Percentiles rank a stretch among this genome's conserved stretches.
These are phyloP conservation scores for Siphlonurus alternatus DNA, from an alignment of 2,888 invertebrate species.

Conservation along the genomic window DNA sequence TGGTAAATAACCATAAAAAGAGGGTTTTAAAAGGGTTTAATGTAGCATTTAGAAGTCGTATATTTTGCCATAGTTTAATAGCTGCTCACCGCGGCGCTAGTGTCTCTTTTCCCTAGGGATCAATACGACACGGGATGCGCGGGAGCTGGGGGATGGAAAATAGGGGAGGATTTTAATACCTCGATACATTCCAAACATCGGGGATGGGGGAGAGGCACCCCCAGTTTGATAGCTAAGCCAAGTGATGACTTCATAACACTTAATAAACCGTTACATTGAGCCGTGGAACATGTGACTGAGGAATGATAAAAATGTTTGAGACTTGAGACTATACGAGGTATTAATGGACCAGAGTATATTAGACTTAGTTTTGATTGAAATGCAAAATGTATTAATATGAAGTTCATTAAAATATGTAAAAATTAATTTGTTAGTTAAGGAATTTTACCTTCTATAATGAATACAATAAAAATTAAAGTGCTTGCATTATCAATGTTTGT, in stretches of 20 bases:
- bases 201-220: not conserved
- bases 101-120: not conserved
- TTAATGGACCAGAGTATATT: no score
- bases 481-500: no score
- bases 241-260: slow-evolving; percentile 3
- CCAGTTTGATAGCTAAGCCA: not conserved
- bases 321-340: no score
- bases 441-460: not conserved
- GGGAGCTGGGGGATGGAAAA: not conserved
- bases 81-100: not conserved
- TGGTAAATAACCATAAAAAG: no score
- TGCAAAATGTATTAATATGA: not conserved
- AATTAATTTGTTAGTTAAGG: not conserved
- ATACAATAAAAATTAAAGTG: not conserved
- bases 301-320: no score
- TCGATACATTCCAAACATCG: slow-evolving; percentile 3
- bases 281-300: no score
- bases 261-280: slow-evolving; percentile 1
- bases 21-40: no score
- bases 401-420: not conserved
- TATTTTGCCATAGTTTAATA: not conserved
- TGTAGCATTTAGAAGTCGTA: not conserved
- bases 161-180: not conserved
- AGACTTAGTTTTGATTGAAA: not conserved
- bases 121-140: not conserved